Evolutionary conservation across 2,113 vertebrate species (phyloP).

Genomic region (Oophaga pumilio): DNA sequence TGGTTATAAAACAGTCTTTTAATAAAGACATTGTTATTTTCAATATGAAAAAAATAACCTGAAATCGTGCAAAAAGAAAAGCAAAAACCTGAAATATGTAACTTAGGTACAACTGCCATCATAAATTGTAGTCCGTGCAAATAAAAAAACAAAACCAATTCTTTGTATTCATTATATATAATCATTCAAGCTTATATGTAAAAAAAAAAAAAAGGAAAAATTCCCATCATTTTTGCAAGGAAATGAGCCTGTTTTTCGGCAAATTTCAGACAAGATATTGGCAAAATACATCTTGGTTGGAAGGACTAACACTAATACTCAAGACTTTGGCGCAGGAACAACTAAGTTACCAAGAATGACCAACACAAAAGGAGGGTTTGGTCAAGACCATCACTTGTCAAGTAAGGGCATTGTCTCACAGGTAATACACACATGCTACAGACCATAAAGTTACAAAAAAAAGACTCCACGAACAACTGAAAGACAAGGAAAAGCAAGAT

Average conservation of each 20-base stretch:
- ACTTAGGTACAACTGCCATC: not conserved
- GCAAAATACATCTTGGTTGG: not conserved
- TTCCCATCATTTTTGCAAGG: not conserved
- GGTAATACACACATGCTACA: conserved; percentile 13
- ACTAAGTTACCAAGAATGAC: not conserved
- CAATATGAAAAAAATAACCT: conserved; percentile 25
- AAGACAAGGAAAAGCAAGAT: not conserved
- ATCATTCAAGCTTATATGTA: not conserved
- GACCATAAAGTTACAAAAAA: not conserved
- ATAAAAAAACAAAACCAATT: not conserved
- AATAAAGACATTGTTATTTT: conserved; percentile 27
- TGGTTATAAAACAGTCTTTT: conserved; percentile 15
- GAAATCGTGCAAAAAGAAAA: conserved; percentile 5
- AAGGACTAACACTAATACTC: conserved; percentile 7
- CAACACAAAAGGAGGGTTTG: not conserved
- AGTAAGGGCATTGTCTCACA: not conserved
- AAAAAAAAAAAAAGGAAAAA: not conserved
- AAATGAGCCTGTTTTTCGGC: not conserved
- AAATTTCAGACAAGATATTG: not conserved
- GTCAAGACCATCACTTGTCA: not conserved
- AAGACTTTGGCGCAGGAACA: not conserved
- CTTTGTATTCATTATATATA: not conserved
- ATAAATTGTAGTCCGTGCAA: not conserved
- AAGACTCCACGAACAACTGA: not conserved
- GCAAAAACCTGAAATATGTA: not conserved